phyloP scores from a whole-genome alignment of 2,113 vertebrate species.

The Ammodytes dubius region DNA sequence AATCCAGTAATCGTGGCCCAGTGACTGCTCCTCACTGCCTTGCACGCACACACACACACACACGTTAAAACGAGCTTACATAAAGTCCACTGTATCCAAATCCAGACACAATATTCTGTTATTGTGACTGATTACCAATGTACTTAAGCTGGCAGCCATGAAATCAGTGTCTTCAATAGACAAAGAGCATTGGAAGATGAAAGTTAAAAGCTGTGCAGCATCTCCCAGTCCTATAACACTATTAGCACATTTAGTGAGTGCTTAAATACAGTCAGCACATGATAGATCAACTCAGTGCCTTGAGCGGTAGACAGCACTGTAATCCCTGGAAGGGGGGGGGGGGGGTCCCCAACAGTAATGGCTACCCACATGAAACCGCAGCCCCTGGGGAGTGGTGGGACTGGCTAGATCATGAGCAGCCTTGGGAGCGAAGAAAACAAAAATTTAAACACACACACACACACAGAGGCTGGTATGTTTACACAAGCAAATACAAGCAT shows the following conservation, averaged over 20 bases:
- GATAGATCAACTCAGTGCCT: constrained; percentile 73
- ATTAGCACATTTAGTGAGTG: constrained; percentile 73
- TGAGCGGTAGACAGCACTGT: constrained; percentile 60
- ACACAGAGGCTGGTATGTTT: constrained; percentile 23
- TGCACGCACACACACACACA: constrained; percentile 1
- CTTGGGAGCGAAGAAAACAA: constrained; percentile 46
- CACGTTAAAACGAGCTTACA: neutral
- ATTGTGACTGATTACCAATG: constrained; percentile 28
- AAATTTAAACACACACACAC: constrained; percentile 1
- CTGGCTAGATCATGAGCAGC: constrained; percentile 71
- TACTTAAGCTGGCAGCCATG: constrained; percentile 42
- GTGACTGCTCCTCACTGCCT: constrained; percentile 7
- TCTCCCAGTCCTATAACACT: constrained; percentile 59
- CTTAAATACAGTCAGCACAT: constrained; percentile 76
- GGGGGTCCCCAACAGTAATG: constrained; percentile 72
- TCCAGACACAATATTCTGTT: constrained; percentile 20
- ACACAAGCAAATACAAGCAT: constrained; percentile 22
- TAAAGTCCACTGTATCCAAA: constrained; percentile 11
- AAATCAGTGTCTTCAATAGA: constrained; percentile 64
- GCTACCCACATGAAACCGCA: constrained; percentile 64
- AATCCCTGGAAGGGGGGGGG: constrained; percentile 66
- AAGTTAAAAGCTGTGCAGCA: constrained; percentile 61
- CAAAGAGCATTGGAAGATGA: constrained; percentile 56
- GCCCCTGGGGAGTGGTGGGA: constrained; percentile 66
- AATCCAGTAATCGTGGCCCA: constrained; percentile 28